Conservation (phyloP, 37 sponge, comb jelly and placozoan species). For the Crambe crambe region DNA sequence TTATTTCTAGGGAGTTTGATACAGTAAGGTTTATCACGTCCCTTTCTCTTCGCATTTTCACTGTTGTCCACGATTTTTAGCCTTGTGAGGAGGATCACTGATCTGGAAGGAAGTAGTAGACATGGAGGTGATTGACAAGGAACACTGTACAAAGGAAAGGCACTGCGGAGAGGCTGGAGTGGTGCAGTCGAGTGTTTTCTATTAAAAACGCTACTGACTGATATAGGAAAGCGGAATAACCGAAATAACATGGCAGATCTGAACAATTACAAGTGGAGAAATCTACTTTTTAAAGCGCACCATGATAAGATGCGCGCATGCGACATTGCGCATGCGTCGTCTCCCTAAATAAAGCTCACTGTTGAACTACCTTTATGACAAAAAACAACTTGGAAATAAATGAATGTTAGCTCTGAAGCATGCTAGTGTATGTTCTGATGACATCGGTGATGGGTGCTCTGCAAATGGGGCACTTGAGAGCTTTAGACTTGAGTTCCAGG, state of each 20-base stretch:
- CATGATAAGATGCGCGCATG: too few relatives aligned
- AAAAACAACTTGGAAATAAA: too few relatives aligned
- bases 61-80: conserved; percentile 73
- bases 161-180: neutral
- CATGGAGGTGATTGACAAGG: neutral
- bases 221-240: neutral
- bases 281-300: too few relatives aligned
- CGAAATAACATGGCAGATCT: neutral
- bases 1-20: conserved; percentile 65
- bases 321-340: too few relatives aligned
- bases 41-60: conserved; percentile 42
- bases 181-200: neutral
- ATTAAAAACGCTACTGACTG: neutral
- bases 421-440: conserved; percentile 74
- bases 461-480: conserved; percentile 90
- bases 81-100: conserved; percentile 39
- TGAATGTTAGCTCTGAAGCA: conserved; percentile 15
- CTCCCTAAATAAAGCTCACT: too few relatives aligned
- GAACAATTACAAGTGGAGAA: too few relatives aligned
- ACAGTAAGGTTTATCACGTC: conserved; percentile 67
- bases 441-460: conserved; percentile 86
- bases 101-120: conserved; percentile 1
- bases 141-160: neutral
- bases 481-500: conserved; percentile 69
- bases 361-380: too few relatives aligned